phyloP scores from a whole-genome alignment of 2,888 invertebrate genomes.

The Sipha maydis region DNA sequence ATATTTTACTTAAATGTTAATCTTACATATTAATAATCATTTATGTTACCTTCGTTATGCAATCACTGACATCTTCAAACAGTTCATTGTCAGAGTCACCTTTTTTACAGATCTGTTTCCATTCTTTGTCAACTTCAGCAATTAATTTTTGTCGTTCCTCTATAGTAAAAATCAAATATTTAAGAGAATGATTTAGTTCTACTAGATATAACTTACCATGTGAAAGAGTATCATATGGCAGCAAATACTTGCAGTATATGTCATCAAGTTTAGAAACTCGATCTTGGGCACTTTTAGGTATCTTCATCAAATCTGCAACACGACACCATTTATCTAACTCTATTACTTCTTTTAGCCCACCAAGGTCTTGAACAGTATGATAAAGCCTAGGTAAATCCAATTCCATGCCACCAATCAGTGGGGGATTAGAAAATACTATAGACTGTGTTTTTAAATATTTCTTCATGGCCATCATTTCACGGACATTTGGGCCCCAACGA shows the following conservation, averaged over 20 bases:
- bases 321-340: slow-evolving; percentile 89
- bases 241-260: slow-evolving; percentile 88
- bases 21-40: slow-evolving; percentile 15
- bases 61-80: slow-evolving; percentile 64
- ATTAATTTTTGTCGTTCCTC: slow-evolving; percentile 81
- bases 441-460: slow-evolving; percentile 82
- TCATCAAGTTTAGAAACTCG: slow-evolving; percentile 85
- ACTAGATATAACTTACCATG: slow-evolving; percentile 70
- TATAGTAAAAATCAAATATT: slow-evolving; percentile 64
- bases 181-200: background rate
- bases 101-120: slow-evolving; percentile 70
- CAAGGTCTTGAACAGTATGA: slow-evolving; percentile 83
- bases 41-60: slow-evolving; percentile 65
- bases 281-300: slow-evolving; percentile 82
- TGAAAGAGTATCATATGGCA: slow-evolving; percentile 88
- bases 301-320: slow-evolving; percentile 88
- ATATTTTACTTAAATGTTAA: too few species aligned
- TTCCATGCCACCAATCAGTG: slow-evolving; percentile 90
- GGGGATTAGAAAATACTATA: slow-evolving; percentile 78
- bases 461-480: slow-evolving; percentile 85
- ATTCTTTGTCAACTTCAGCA: slow-evolving; percentile 78
- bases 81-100: slow-evolving; percentile 66
- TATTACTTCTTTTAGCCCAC: slow-evolving; percentile 86
- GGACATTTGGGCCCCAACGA: slow-evolving; percentile 89
- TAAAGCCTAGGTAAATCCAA: slow-evolving; percentile 87